These are phyloP conservation scores for Hippocampus comes DNA, from an alignment of 2,113 vertebrate species.

Conservation along the genomic window DNA sequence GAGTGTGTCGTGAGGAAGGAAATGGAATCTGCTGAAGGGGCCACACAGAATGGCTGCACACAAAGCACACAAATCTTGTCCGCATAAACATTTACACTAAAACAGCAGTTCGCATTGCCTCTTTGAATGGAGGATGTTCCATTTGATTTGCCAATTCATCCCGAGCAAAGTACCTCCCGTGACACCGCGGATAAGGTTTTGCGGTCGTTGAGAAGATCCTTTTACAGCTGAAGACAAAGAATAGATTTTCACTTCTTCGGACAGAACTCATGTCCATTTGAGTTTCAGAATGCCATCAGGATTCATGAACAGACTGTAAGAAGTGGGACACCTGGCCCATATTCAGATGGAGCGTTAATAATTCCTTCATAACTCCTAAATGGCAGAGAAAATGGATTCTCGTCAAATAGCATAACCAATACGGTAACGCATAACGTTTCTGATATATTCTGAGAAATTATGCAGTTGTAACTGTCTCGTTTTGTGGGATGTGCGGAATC, in stretches of 20 bases:
- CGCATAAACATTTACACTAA: constrained; percentile 27
- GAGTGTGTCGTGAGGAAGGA: constrained; percentile 13
- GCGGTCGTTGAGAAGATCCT: background rate
- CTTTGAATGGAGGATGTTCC: background rate
- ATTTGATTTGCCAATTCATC: background rate
- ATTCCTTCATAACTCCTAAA: too few relatives aligned
- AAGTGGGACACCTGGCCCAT: too few relatives aligned
- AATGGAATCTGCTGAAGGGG: constrained; percentile 38
- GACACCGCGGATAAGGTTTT: background rate
- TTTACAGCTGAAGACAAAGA: constrained; percentile 4
- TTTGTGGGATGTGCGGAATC: background rate
- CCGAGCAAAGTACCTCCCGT: constrained; percentile 1
- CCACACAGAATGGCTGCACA: constrained; percentile 2
- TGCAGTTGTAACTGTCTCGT: background rate
- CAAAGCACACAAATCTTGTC: constrained; percentile 21
- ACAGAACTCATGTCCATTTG: background rate
- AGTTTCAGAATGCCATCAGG: background rate
- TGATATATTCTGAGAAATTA: too few relatives aligned
- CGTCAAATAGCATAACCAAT: too few relatives aligned
- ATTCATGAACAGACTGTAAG: background rate
- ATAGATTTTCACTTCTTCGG: background rate
- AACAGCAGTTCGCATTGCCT: background rate
- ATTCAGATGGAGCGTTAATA: too few relatives aligned
- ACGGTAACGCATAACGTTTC: too few relatives aligned
- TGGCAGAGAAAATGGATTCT: background rate